Base-by-base conservation (phyloP, 2,797 vertebrate genomes). In the Valencia hispanica region DNA sequence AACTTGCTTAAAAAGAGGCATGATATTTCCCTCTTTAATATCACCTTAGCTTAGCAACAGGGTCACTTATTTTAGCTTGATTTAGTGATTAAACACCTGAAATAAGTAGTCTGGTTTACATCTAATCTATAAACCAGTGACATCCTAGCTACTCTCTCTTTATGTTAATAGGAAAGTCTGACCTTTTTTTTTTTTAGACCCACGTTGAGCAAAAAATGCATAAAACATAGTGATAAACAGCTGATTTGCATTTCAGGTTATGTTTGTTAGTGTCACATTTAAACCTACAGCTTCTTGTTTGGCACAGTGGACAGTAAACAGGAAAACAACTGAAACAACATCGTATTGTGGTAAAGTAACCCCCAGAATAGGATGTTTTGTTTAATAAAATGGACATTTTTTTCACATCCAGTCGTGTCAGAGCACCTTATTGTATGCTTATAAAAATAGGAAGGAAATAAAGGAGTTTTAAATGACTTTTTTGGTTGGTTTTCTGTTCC, bases 391-490 rank as follows among this genome's bases (percentile, higher is more conserved):
- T 36, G 5, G 9, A 34, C 1, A 3, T 63, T 53, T 59, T 1
- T 50, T 79, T 74, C 73, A n/a, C n/a, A 55, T 82, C 73, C 51
- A 0, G 51, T 68, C 5, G 61, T 59, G 65, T 61, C 39, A 41
- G 0, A 70, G 63, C 12, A 6, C 15, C 25, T 66, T 68, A 36
- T 15, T 0, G 34, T 7, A 10, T 43, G 63, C 22, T 43, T 4
- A 57, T 27, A 27, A 5, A 1, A 34, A 63, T 6, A 7, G 34
- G 36, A 25, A 30, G 18, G 25, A 66, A 72, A 43, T 4, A 34
- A 18, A 5, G 0, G 4, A 48, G 20, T 14, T 25, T 25, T 41
- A 66, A 22, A 25, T 25, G 25, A 9, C 36, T 30, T 34, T 70
- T 43, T 48, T 30, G n/a, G 15, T n/a, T 32, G 57, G 9, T 36